Conservation (phyloP, 2,113 vertebrate species). For the Oncorhynchus gorbuscha region DNA sequence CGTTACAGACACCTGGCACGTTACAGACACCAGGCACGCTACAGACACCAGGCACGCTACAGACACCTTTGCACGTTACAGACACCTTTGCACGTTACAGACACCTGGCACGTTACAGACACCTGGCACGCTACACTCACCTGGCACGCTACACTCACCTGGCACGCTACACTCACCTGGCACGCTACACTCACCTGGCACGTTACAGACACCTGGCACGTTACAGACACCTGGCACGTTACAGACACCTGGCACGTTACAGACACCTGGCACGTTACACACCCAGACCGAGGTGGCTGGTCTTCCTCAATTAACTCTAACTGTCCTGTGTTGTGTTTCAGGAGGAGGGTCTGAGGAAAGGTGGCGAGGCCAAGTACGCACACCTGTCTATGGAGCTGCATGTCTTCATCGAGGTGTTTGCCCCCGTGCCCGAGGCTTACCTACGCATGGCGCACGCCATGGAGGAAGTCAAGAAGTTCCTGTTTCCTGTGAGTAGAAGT, state of each 20-base stretch:
- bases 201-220: no score
- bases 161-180: neutral
- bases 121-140: slow-evolving; percentile 25
- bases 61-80: neutral
- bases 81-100: slow-evolving; percentile 7
- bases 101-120: neutral
- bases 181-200: no score
- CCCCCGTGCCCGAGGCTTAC: slow-evolving; percentile 93
- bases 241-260: no score
- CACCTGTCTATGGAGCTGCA: slow-evolving; percentile 96
- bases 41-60: neutral
- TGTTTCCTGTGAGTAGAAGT: slow-evolving; percentile 84
- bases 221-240: no score
- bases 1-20: neutral
- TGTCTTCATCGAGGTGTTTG: slow-evolving; percentile 96
- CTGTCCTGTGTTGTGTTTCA: slow-evolving; percentile 45
- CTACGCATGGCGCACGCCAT: slow-evolving; percentile 97
- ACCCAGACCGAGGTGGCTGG: no score
- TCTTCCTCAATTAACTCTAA: neutral
- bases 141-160: neutral
- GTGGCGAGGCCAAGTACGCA: slow-evolving; percentile 93
- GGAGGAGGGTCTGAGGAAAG: slow-evolving; percentile 93
- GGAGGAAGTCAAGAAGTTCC: slow-evolving; percentile 98
- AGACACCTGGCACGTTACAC: no score
- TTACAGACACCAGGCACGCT: neutral